Evolutionary conservation across 2,888 invertebrate genomes (phyloP).

Genomic region (Eupithecia pulchellata): DNA sequence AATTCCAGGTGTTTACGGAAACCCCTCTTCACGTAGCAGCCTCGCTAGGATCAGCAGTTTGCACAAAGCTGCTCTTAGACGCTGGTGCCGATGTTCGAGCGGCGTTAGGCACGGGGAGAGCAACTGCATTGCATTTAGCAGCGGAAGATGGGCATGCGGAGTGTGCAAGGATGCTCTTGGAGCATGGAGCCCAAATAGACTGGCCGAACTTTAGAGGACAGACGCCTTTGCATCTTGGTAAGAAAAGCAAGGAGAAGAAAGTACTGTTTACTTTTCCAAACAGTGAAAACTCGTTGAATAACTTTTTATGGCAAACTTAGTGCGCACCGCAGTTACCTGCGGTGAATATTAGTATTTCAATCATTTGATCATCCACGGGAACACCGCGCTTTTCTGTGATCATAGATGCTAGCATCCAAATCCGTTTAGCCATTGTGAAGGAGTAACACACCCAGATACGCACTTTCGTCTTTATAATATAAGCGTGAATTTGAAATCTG

Average conservation of each 20-base stretch:
- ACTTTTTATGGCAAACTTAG: no score
- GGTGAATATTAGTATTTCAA: no score
- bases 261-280: no score
- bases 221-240: conserved; percentile 92
- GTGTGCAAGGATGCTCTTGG: conserved; percentile 89
- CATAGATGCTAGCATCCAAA: no score
- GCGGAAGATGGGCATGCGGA: conserved; percentile 94
- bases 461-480: no score
- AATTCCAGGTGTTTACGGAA: conserved; percentile 90
- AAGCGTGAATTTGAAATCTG: no score
- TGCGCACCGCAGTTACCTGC: no score
- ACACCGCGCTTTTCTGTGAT: no score
- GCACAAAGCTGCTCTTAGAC: conserved; percentile 89
- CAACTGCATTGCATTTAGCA: conserved; percentile 94
- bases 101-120: conserved; percentile 88
- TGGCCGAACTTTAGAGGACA: conserved; percentile 90
- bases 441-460: no score
- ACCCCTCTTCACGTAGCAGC: conserved; percentile 94
- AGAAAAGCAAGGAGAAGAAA: conserved; percentile 10
- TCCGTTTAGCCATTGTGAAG: no score
- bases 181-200: conserved; percentile 91
- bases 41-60: conserved; percentile 88
- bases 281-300: no score
- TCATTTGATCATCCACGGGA: no score
- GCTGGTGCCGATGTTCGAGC: conserved; percentile 93